A percentile compares a stretch with the other conserved stretches of the same genome.
Conservation (phyloP, 2,888 invertebrate genomes). For the Nomada ruficornis region DNA sequence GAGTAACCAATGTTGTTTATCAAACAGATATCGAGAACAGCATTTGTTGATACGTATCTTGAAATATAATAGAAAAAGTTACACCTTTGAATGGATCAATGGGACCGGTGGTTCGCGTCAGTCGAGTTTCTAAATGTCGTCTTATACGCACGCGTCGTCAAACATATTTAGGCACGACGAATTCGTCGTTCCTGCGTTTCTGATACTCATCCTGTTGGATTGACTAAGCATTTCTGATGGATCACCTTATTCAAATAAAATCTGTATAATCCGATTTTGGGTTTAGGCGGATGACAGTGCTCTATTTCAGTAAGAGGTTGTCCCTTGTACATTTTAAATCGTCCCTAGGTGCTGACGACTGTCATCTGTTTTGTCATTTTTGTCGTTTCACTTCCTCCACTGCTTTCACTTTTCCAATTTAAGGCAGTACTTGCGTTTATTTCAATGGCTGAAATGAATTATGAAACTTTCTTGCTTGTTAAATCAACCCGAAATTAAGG, state of each 20-base stretch:
- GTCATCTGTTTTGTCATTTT: slow-evolving; percentile 2
- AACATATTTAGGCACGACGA: not conserved
- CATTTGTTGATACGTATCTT: not conserved
- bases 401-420: not conserved
- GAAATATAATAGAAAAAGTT: slow-evolving; percentile 4
- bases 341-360: not conserved
- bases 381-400: slow-evolving; percentile 12
- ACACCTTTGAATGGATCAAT: slow-evolving; percentile 6
- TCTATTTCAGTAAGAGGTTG: not conserved
- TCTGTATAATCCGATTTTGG: slow-evolving; percentile 32
- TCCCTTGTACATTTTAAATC: slow-evolving; percentile 18
- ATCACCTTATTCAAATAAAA: slow-evolving; percentile 34
- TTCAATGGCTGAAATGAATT: no score
- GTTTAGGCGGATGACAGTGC: slow-evolving; percentile 16
- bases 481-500: no score
- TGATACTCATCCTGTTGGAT: slow-evolving; percentile 29
- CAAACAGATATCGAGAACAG: not conserved
- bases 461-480: no score
- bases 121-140: not conserved
- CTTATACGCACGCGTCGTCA: not conserved
- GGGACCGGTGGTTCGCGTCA: not conserved
- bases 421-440: not conserved
- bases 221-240: slow-evolving; percentile 24
- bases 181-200: slow-evolving; percentile 2
- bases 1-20: no score